Base-by-base conservation (phyloP, 2,113 vertebrate species). In the Grammomys dolichurus region DNA sequence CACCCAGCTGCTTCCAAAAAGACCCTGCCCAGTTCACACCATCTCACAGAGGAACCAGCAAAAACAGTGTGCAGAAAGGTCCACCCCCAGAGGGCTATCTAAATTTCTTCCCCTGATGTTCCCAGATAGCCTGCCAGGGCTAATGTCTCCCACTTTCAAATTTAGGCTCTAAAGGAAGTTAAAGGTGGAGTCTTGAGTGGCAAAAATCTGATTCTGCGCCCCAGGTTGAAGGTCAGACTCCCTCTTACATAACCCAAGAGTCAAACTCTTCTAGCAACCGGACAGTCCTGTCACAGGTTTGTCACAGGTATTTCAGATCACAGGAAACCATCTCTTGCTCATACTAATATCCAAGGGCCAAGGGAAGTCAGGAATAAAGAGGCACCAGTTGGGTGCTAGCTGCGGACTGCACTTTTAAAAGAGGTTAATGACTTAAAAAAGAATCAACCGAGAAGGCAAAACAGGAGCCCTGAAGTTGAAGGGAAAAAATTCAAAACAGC, bases 401-500 rank as follows among this genome's bases (percentile, higher is more conserved):
- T 36, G n/a, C 17, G 54, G 3, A 5, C 3, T 46, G 54, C 56
- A 56, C 46, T 95, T 70, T 72, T 78, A 72, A 87, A 65, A 87
- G 67, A 87, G 2, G 70, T 9, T 1, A 40, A 7, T n/a, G 22
- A 33, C 54, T 78, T 82, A 19, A 58, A 81, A 81, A 92, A 94
- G 43, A 87, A n/a, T 51, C 43, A 22, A 80, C 0, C 36, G 19
- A 48, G 26, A 92, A 56, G 26, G 80, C 75, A 92, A 89, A 94
- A 72, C 46, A 87, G 19, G 13, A 60, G 12, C 11, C 22, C 40
- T 63, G 24, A 87, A 73, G 33, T 12, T 43, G 17, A 90, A 85
- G 56, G 87, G 87, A 54, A 46, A 28, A 77, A 88, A 43, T 90
- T 48, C 63, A 78, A 67, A 94, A 77, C 65, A 70, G 72, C n/a